Percentiles rank a stretch among this genome's conserved stretches.
phyloP scores from a whole-genome alignment of 2,888 invertebrate species.

The Aspidapion aeneum region DNA sequence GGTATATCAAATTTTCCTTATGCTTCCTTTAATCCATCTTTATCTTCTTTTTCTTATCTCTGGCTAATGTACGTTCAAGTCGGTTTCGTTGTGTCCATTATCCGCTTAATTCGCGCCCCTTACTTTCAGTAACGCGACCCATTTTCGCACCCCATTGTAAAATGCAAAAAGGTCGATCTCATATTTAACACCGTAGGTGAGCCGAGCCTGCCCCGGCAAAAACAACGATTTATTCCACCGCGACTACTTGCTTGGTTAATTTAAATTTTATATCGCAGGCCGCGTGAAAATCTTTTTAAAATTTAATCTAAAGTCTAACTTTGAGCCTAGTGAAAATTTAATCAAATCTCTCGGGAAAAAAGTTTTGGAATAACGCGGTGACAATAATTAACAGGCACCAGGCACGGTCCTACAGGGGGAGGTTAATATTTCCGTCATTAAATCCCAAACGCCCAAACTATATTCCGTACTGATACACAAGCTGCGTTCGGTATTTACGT shows the following conservation, averaged over 20 bases:
- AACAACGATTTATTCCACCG: neutral
- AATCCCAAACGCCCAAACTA: too few relatives aligned
- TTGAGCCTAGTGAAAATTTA: too few relatives aligned
- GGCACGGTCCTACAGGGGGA: too few relatives aligned
- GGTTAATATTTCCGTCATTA: too few relatives aligned
- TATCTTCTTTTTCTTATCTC: too few relatives aligned
- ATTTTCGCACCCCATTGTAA: slow-evolving; percentile 24
- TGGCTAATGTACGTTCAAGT: neutral
- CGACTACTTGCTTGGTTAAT: neutral
- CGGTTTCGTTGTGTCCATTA: slow-evolving; percentile 16
- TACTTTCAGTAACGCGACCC: slow-evolving; percentile 26
- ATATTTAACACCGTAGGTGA: slow-evolving; percentile 1
- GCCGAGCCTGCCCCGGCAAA: neutral
- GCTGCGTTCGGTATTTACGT: too few relatives aligned
- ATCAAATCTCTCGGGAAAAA: too few relatives aligned
- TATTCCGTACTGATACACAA: too few relatives aligned
- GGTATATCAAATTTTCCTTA: too few relatives aligned
- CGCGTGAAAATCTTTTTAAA: neutral
- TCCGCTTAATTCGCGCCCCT: slow-evolving; percentile 26
- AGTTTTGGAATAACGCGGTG: too few relatives aligned
- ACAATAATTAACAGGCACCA: too few relatives aligned
- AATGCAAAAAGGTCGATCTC: slow-evolving; percentile 19
- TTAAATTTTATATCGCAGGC: neutral
- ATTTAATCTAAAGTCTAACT: neutral
- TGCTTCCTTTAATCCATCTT: too few relatives aligned